Percentiles rank a stretch among this genome's conserved stretches.
Conservation (phyloP, 2,113 vertebrate genomes). For the Hypanus sabinus region DNA sequence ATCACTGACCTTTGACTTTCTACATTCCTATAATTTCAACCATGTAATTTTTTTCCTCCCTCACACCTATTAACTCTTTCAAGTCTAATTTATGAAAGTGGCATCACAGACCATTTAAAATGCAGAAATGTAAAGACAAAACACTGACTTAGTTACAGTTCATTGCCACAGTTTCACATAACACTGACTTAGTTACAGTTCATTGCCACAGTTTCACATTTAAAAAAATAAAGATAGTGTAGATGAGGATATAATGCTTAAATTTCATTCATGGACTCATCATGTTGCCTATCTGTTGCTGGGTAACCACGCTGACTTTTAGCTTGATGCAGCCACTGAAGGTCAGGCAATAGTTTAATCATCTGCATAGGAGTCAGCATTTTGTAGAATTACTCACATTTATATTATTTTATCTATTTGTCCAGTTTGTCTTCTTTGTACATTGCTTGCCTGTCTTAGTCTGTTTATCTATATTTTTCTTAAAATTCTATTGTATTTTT, state of each 20-base stretch:
- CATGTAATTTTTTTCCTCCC: not conserved
- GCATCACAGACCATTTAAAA: not conserved
- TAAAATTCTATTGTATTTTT: no score
- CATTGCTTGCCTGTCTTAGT: no score
- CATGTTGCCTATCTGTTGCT: not conserved
- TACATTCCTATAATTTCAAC: not conserved
- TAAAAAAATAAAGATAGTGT: no score
- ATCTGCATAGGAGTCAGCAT: no score
- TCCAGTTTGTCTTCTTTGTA: no score
- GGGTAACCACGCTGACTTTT: not conserved
- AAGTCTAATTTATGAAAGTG: not conserved
- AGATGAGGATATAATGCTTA: not conserved
- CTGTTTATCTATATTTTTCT: no score
- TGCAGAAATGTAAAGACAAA: not conserved
- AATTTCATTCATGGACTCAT: not conserved
- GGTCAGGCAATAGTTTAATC: not conserved
- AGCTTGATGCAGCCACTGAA: not conserved
- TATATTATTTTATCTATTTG: no score
- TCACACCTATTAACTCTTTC: not conserved
- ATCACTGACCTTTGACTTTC: not conserved
- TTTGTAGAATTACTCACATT: no score
- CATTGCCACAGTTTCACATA: not conserved
- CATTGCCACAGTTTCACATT: not conserved
- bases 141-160: not conserved
- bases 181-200: not conserved